Conservation (phyloP, 2,113 vertebrate genomes). For the Hoplias malabaricus region DNA sequence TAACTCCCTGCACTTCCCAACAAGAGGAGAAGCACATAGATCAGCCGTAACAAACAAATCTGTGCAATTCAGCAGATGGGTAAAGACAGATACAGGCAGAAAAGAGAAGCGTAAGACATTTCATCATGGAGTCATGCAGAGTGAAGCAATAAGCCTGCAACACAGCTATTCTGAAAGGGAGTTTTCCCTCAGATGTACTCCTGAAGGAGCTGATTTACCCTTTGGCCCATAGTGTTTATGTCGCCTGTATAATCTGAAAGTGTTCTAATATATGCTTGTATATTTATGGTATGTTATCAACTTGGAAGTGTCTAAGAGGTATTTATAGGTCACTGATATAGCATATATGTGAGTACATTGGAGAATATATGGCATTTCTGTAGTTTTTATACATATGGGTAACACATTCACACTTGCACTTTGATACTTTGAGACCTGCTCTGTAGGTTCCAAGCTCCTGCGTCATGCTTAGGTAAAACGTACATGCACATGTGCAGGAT, state of each 20-base stretch:
- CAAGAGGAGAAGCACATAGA: background rate
- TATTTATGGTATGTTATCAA: background rate
- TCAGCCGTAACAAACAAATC: background rate
- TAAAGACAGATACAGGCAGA: background rate
- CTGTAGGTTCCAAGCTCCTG: conserved; percentile 3
- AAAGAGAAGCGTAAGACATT: background rate
- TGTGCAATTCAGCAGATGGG: background rate
- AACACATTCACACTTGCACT: background rate
- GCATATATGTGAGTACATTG: background rate
- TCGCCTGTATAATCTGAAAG: background rate
- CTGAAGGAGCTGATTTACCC: background rate
- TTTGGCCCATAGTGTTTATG: background rate
- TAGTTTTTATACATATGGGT: background rate
- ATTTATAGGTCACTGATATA: background rate
- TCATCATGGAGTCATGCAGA: background rate
- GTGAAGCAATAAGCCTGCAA: conserved; percentile 19
- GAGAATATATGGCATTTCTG: background rate
- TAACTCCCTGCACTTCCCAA: background rate
- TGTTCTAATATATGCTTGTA: background rate
- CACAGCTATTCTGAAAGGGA: background rate
- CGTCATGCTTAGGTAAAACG: background rate
- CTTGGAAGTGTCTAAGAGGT: background rate
- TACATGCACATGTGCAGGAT: background rate
- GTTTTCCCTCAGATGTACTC: background rate
- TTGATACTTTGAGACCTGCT: conserved; percentile 8